Evolutionary conservation across 2,797 vertebrate genomes (phyloP).

Genomic region (Mastacembelus armatus): DNA sequence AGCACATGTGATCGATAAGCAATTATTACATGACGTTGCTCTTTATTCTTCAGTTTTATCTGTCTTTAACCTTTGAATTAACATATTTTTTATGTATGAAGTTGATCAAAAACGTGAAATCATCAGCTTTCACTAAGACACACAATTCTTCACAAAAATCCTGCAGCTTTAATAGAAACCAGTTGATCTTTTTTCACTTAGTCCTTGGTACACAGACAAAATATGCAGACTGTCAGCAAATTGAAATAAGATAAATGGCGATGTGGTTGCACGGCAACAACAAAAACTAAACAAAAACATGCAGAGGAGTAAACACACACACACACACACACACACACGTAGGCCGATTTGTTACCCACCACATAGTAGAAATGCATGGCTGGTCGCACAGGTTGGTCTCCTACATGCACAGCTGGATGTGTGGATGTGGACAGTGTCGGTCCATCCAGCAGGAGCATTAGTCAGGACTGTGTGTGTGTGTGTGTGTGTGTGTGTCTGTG

Average conservation of each 20-base stretch:
- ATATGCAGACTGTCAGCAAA: slow-evolving; percentile 5
- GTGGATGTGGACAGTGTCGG: background rate
- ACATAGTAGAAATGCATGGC: slow-evolving; percentile 84
- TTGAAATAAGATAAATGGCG: background rate
- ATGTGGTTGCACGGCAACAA: background rate
- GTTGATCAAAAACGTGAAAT: background rate
- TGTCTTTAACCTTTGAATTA: background rate
- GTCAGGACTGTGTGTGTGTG: slow-evolving; percentile 26
- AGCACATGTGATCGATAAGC: background rate
- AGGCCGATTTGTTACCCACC: slow-evolving; percentile 66
- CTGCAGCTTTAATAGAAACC: background rate
- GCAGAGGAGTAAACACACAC: background rate
- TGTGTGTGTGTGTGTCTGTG: slow-evolving; percentile 18
- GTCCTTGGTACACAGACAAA: too few species aligned
- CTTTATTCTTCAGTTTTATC: background rate
- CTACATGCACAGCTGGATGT: slow-evolving; percentile 34
- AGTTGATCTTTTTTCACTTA: background rate
- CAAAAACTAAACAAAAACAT: background rate
- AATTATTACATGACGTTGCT: background rate
- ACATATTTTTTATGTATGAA: background rate
- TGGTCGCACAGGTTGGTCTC: slow-evolving; percentile 55
- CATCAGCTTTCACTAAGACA: background rate
- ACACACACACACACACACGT: background rate
- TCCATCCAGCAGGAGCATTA: slow-evolving; percentile 64
- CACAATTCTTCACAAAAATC: background rate